These are phyloP conservation scores for Anoplolepis gracilipes DNA, from an alignment of 1,140 invertebrate genomes.

Conservation along the genomic window DNA sequence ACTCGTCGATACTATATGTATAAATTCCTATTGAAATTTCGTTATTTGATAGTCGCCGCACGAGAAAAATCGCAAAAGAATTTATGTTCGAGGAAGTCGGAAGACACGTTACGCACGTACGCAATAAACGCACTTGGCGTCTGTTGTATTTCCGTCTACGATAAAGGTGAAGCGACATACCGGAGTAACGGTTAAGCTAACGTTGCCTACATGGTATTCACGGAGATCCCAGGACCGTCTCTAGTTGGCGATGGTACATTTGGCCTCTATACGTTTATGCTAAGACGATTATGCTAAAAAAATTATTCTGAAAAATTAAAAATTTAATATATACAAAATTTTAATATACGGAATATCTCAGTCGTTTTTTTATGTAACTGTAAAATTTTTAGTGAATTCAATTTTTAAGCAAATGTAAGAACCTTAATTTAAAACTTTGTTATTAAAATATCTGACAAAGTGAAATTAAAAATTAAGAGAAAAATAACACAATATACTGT, in stretches of 20 bases:
- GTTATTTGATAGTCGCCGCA: background rate
- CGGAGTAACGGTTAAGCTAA: conserved; percentile 66
- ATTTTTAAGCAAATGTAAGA: background rate
- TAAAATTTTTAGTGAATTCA: background rate
- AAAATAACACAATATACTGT: background rate
- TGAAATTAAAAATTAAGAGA: conserved; percentile 3
- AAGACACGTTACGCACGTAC: background rate
- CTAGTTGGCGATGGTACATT: background rate
- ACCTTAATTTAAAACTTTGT: background rate
- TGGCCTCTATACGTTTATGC: background rate
- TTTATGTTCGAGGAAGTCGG: background rate
- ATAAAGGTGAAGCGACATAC: conserved; percentile 53
- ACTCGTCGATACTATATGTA: background rate
- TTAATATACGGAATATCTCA: no score
- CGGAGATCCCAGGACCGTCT: conserved; percentile 17
- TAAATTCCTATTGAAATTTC: background rate
- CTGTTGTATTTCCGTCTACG: conserved; percentile 55
- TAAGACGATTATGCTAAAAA: background rate
- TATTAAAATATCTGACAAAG: background rate
- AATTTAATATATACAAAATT: no score
- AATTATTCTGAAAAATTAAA: no score
- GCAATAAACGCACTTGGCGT: background rate
- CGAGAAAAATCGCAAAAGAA: conserved; percentile 26
- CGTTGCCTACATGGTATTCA: conserved; percentile 50
- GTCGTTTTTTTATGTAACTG: background rate